These are phyloP conservation scores for Corydoras sp. DNA, from an alignment of 2,113 vertebrate species.

Conservation along the genomic window DNA sequence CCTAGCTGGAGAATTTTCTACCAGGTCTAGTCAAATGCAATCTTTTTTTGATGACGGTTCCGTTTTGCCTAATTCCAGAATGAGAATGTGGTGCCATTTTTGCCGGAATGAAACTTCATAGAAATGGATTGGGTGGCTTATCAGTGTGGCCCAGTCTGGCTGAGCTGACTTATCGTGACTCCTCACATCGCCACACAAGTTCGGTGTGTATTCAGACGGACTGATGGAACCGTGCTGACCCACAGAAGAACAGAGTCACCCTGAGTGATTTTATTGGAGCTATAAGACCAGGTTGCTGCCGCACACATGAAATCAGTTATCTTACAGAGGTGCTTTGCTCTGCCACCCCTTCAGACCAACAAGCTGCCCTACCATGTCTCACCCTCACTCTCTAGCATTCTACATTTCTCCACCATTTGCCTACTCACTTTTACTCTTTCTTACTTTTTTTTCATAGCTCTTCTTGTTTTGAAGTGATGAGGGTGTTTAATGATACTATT, in stretches of 20 bases:
- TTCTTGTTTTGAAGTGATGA: no score
- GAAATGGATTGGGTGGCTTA: conserved; percentile 46
- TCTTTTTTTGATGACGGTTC: background rate
- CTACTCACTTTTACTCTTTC: no score
- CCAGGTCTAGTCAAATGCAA: background rate
- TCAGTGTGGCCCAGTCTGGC: conserved; percentile 53
- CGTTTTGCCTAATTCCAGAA: conserved; percentile 8
- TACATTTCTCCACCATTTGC: background rate
- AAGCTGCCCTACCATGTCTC: conserved; percentile 16
- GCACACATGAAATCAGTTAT: conserved; percentile 33
- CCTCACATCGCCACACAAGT: conserved; percentile 46
- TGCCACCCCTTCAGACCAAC: conserved; percentile 14
- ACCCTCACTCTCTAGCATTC: conserved; percentile 13
- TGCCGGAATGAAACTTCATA: conserved; percentile 33
- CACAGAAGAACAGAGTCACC: conserved; percentile 1
- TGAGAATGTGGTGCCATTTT: conserved; percentile 9
- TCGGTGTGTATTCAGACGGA: conserved; percentile 28
- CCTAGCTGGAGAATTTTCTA: background rate
- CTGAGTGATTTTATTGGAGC: conserved; percentile 33
- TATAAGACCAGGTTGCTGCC: conserved; percentile 23
- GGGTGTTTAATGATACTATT: no score
- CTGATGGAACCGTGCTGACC: conserved; percentile 8
- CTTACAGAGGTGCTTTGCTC: conserved; percentile 9
- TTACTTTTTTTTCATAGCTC: no score
- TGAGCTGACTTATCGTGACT: conserved; percentile 51